Base-by-base conservation (phyloP, 2,113 vertebrate genomes). In the Geothlypis trichas region DNA sequence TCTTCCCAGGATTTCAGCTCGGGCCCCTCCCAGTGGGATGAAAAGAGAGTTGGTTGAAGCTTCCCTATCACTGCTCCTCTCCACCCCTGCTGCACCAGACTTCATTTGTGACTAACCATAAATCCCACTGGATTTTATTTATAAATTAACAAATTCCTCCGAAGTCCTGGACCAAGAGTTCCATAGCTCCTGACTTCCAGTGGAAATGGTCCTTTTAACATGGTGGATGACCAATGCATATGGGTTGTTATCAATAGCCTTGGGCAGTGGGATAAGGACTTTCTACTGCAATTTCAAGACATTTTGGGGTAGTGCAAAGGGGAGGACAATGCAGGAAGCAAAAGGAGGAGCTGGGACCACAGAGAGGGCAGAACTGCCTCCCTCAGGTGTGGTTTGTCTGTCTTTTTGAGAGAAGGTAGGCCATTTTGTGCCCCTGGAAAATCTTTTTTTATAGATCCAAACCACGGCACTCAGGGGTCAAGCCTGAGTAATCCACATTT, bases 1-100 rank as follows among this genome's bases (percentile, higher is more conserved):
- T 21, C 8, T 14, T 52, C 41, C 23, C 31, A 69, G 68, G 22
- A 63, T 28, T n/a, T 49, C 54, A 77, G 12, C 37, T 37, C 0
- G 0, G 19, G 31, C 22, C 19, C 19, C 6, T 8, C 21, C 5
- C 7, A 10, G 13, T 0, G 3, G 30, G 46, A 62, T 7, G 21
- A 65, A 47, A 0, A 0, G 10, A 28, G 44, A 62, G 15, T 37
- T 66, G 30, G 15, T 17, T 69, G 55, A 57, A 37, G 13, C 3
- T 74, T 52, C 82, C 39, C 11, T 73, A 8, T 22, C 15, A 5
- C 26, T 46, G 19, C 23, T 78, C 7, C 16, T 12, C 46, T 74
- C 21, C 9, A 71, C 9, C 5, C 4, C 15, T 78, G 22, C 20
- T 16, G 10, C 31, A 66, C 23, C 37, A 78, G 51, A 58, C 15